Conservation (phyloP, 30 jellyfish, hydroid and myxozoan genomes). For the Pseudorhiza aurosa region DNA sequence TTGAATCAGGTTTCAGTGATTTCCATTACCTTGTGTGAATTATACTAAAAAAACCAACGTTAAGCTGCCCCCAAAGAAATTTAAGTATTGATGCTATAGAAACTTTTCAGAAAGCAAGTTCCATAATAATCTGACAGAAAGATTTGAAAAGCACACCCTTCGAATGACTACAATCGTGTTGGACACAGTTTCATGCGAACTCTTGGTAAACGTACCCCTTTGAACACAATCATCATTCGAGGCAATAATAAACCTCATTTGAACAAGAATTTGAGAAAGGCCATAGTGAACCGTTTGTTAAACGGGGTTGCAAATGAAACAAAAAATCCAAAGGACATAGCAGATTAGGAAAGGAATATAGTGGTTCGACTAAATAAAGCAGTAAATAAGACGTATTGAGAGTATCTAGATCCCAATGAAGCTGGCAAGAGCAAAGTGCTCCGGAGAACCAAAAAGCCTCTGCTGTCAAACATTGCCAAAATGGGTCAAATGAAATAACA, state of each 20-base stretch:
- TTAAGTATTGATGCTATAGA: not conserved
- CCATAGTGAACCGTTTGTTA: not conserved
- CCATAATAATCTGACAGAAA: constrained; percentile 16
- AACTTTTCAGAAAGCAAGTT: constrained; percentile 18
- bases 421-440: constrained; percentile 8
- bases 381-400: constrained; percentile 4
- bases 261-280: not conserved
- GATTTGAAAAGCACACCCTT: constrained; percentile 6
- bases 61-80: not conserved
- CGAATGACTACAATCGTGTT: not conserved
- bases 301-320: constrained; percentile 3
- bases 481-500: constrained; percentile 2
- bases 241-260: constrained; percentile 8
- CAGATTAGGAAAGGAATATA: not conserved
- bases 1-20: constrained; percentile 12
- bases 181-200: not conserved
- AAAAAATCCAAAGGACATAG: not conserved
- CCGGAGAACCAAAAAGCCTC: not conserved
- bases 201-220: constrained; percentile 5
- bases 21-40: constrained; percentile 9
- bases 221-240: not conserved
- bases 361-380: constrained; percentile 6
- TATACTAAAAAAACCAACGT: not conserved
- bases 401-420: constrained; percentile 8
- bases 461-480: constrained; percentile 5